Percentiles rank a stretch among this genome's conserved stretches.
phyloP scores from a whole-genome alignment of 1,140 invertebrate genomes.

The Sarcophaga bullata region DNA sequence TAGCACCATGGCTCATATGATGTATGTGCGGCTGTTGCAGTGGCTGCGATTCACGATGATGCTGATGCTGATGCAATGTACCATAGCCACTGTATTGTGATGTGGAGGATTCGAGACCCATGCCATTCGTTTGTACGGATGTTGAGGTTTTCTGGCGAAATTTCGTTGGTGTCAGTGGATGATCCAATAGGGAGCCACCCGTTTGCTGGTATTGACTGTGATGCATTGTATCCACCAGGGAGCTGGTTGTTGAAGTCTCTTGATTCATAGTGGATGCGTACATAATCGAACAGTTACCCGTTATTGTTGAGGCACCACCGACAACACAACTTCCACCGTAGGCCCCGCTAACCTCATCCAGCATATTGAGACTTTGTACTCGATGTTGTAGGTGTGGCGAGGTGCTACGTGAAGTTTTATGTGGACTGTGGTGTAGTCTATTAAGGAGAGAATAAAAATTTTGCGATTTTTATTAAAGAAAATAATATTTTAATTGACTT shows the following conservation, averaged over 20 bases:
- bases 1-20: constrained; percentile 35
- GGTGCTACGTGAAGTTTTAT: constrained; percentile 63
- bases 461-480: not conserved
- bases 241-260: constrained; percentile 63
- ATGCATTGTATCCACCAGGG: constrained; percentile 62
- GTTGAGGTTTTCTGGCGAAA: constrained; percentile 61
- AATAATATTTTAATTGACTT: constrained; percentile 48
- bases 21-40: constrained; percentile 45
- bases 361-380: constrained; percentile 61
- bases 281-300: constrained; percentile 58
- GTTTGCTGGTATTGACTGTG: constrained; percentile 65
- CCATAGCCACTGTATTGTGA: constrained; percentile 41
- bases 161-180: constrained; percentile 63
- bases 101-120: constrained; percentile 42
- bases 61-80: constrained; percentile 24
- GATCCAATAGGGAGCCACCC: constrained; percentile 61
- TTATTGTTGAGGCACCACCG: constrained; percentile 56
- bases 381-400: constrained; percentile 63
- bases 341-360: constrained; percentile 58
- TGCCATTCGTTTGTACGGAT: constrained; percentile 55
- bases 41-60: constrained; percentile 41
- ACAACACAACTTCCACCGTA: constrained; percentile 47
- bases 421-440: constrained; percentile 64
- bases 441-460: not conserved
- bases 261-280: constrained; percentile 64